These are phyloP conservation scores for Drosophila neocordata DNA, from an alignment of 1,140 invertebrate species.

Conservation along the genomic window DNA sequence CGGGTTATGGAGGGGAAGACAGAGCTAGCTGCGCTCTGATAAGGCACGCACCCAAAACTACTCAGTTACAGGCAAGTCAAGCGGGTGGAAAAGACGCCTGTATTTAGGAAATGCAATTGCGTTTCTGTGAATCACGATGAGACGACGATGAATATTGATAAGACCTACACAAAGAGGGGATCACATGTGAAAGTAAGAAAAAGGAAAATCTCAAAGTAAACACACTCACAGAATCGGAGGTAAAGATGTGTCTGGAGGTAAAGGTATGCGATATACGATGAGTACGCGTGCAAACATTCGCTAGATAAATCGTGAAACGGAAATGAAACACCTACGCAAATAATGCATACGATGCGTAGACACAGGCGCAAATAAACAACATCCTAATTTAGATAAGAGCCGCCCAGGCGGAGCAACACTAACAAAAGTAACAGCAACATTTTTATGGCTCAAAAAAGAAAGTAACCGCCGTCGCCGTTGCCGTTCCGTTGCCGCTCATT, in stretches of 20 bases:
- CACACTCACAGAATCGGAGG: slow-evolving; percentile 5
- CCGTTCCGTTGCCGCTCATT: slow-evolving; percentile 8
- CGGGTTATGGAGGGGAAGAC: not conserved
- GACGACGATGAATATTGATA: slow-evolving; percentile 52
- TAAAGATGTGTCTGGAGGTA: slow-evolving; percentile 23
- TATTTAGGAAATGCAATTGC: slow-evolving; percentile 49
- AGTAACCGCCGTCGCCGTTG: slow-evolving; percentile 47
- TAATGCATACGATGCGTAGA: slow-evolving; percentile 71
- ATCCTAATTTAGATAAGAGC: slow-evolving; percentile 81
- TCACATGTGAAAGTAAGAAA: slow-evolving; percentile 69
- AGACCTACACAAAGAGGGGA: slow-evolving; percentile 54
- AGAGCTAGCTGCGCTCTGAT: slow-evolving; percentile 45
- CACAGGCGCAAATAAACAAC: slow-evolving; percentile 78
- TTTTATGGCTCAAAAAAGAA: slow-evolving; percentile 62
- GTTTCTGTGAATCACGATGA: slow-evolving; percentile 54
- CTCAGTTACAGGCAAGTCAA: not conserved
- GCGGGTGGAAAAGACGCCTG: not conserved
- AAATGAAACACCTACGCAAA: slow-evolving; percentile 82
- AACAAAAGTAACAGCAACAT: slow-evolving; percentile 13
- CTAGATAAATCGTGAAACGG: slow-evolving; percentile 78
- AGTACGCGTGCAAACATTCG: slow-evolving; percentile 64
- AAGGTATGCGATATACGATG: slow-evolving; percentile 59
- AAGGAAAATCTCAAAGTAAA: slow-evolving; percentile 38
- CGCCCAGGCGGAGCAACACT: slow-evolving; percentile 31
- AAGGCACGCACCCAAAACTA: slow-evolving; percentile 59